Conservation (phyloP, 2,797 vertebrate genomes). For the Salmo trutta region DNA sequence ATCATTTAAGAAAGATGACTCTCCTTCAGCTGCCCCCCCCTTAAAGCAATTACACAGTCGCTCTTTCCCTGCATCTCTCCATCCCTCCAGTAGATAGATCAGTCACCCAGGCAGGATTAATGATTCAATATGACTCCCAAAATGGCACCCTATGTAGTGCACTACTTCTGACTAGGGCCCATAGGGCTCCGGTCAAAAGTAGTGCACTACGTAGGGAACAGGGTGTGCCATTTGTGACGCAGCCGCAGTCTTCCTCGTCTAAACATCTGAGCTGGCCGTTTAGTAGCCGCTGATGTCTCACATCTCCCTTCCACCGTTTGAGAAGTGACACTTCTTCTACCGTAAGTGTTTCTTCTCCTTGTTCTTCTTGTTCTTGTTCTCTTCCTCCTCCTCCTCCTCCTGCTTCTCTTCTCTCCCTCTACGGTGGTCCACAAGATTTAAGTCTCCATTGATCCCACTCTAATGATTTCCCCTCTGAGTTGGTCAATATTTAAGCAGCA, state of each 20-base stretch:
- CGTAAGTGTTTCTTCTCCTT: neutral
- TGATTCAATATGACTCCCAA: neutral
- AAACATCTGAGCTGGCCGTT: conserved; percentile 22
- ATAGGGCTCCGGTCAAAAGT: neutral
- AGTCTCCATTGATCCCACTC: conserved; percentile 44
- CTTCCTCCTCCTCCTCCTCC: neutral
- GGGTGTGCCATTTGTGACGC: neutral
- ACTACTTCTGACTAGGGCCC: neutral
- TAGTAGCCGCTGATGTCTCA: conserved; percentile 5
- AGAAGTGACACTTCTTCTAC: conserved; percentile 23
- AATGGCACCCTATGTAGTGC: neutral
- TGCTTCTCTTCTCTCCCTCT: neutral
- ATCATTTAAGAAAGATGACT: neutral
- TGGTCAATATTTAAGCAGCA: conserved; percentile 65
- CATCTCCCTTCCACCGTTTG: conserved; percentile 25
- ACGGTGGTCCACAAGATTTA: conserved; percentile 1
- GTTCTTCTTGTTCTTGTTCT: neutral
- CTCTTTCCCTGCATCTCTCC: neutral
- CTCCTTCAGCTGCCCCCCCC: neutral
- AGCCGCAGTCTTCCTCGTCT: neutral
- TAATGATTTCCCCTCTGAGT: conserved; percentile 44
- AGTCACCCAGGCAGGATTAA: neutral
- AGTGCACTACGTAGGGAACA: neutral
- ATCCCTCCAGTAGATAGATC: neutral
- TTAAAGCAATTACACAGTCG: neutral